Conservation (phyloP, 2,888 invertebrate species). For the Cancer borealis region DNA sequence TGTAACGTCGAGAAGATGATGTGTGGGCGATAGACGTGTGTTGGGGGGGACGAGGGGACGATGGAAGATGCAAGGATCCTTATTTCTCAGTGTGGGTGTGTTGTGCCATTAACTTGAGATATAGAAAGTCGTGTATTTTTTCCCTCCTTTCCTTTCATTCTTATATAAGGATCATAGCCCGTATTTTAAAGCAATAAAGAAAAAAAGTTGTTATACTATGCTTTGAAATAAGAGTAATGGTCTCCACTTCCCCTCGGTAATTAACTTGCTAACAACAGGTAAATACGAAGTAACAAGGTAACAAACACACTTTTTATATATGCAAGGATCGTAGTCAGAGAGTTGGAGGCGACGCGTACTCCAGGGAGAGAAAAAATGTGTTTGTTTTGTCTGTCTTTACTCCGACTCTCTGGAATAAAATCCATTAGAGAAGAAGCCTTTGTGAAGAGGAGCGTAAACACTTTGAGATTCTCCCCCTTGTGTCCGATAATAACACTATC, state of each 20-base stretch:
- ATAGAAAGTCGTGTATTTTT: too few relatives aligned
- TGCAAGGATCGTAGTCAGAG: neutral
- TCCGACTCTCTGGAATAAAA: slow-evolving; percentile 54
- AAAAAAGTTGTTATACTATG: too few relatives aligned
- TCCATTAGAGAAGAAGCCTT: slow-evolving; percentile 56
- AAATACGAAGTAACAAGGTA: neutral
- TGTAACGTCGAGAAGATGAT: neutral
- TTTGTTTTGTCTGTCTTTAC: slow-evolving; percentile 16
- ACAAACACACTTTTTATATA: neutral
- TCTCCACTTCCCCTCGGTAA: neutral
- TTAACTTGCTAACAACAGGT: neutral
- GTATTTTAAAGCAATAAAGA: too few relatives aligned
- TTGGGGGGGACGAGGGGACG: neutral
- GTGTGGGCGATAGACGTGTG: neutral
- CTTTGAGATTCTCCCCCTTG: neutral
- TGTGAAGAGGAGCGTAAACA: slow-evolving; percentile 59
- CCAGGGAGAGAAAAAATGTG: neutral
- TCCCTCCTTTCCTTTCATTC: too few relatives aligned
- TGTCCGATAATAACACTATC: slow-evolving; percentile 52
- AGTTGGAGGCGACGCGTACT: neutral
- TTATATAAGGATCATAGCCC: too few relatives aligned
- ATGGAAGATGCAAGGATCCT: neutral
- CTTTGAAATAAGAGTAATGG: neutral
- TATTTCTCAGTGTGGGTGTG: too few relatives aligned
- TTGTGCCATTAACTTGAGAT: too few relatives aligned